A percentile compares a stretch with the other conserved stretches of the same genome.
phyloP scores from a whole-genome alignment of 2,113 vertebrate genomes.

The Triplophysa siluroides region DNA sequence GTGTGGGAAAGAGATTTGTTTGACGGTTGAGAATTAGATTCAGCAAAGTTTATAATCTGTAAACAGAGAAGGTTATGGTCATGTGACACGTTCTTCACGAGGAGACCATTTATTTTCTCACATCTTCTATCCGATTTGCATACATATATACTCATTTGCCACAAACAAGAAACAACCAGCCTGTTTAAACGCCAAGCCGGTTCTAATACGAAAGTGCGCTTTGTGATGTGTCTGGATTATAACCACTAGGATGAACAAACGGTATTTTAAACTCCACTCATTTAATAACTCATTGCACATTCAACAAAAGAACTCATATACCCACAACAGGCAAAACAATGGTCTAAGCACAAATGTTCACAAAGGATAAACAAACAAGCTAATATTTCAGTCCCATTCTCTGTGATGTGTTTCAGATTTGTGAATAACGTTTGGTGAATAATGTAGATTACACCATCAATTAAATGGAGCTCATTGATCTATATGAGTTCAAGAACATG shows the following conservation, averaged over 20 bases:
- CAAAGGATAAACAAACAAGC: conserved; percentile 64
- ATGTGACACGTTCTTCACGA: conserved; percentile 5
- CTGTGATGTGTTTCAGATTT: conserved; percentile 11
- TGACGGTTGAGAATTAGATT: conserved; percentile 23
- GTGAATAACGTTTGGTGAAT: conserved; percentile 28
- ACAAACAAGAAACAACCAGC: conserved; percentile 12
- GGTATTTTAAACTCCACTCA: conserved; percentile 55
- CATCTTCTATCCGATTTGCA: conserved; percentile 28
- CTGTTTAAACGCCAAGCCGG: neutral
- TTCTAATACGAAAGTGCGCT: neutral
- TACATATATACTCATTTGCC: conserved; percentile 14
- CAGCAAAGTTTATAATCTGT: conserved; percentile 41
- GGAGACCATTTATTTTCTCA: conserved; percentile 11
- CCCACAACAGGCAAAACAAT: conserved; percentile 63
- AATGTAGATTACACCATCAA: conserved; percentile 52
- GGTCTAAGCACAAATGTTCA: conserved; percentile 63
- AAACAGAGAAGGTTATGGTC: conserved; percentile 21
- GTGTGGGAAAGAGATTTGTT: conserved; percentile 6
- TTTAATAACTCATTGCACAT: conserved; percentile 77
- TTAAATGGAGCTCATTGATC: conserved; percentile 55
- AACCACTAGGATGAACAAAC: conserved; percentile 27
- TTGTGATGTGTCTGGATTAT: conserved; percentile 28
- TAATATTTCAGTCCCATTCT: conserved; percentile 14
- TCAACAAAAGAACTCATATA: conserved; percentile 65
- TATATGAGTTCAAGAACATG: conserved; percentile 71